Percentiles rank a stretch among this genome's conserved stretches.
Evolutionary conservation across 2,113 vertebrate genomes (phyloP).

Genomic region (Myotis davidii): DNA sequence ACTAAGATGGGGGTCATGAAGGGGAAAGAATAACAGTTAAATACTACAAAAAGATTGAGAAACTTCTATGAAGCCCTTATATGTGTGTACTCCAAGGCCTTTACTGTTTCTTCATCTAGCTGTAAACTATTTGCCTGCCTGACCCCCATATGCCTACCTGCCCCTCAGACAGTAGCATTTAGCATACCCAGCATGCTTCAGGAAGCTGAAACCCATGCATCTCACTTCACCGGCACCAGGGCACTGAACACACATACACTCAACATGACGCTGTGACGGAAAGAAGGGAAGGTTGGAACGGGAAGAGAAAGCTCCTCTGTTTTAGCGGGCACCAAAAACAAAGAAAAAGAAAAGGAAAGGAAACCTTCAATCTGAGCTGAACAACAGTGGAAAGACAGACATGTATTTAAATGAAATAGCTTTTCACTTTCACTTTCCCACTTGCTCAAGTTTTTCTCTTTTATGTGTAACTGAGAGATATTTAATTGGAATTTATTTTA

Average conservation of each 20-base stretch:
- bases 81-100: neutral
- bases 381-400: slow-evolving; percentile 50
- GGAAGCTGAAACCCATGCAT: neutral
- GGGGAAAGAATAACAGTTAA: neutral
- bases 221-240: slow-evolving; percentile 42
- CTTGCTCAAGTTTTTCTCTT: slow-evolving; percentile 47
- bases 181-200: neutral
- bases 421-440: slow-evolving; percentile 46
- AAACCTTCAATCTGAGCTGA: neutral
- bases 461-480: slow-evolving; percentile 46
- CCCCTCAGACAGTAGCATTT: neutral
- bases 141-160: neutral
- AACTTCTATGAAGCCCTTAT: slow-evolving; percentile 45
- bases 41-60: slow-evolving; percentile 60
- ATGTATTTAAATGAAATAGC: slow-evolving; percentile 56
- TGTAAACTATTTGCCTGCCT: neutral
- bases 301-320: slow-evolving; percentile 20
- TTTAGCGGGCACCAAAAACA: neutral
- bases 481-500: slow-evolving; percentile 54
- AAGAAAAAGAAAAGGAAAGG: neutral
- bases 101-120: neutral
- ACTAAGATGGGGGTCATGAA: neutral
- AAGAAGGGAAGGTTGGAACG: neutral
- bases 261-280: neutral
- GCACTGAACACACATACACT: neutral